Evolutionary conservation across 2,888 invertebrate species (phyloP).

Genomic region (Cryptus viduatorius): DNA sequence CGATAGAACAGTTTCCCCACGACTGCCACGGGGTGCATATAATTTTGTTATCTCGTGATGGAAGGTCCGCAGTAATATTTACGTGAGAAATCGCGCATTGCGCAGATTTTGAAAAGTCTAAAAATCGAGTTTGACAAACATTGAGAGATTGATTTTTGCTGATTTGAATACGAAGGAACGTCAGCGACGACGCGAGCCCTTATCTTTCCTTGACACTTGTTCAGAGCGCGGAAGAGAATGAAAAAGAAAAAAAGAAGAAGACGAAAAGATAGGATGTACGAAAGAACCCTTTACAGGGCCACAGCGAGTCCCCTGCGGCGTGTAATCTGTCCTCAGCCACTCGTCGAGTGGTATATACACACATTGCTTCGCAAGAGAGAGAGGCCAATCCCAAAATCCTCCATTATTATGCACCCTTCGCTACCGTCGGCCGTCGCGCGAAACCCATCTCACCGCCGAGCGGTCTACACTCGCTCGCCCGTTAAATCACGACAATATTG

Average conservation of each 20-base stretch:
- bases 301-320: slow-evolving; percentile 78
- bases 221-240: slow-evolving; percentile 47
- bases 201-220: slow-evolving; percentile 80
- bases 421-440: slow-evolving; percentile 66
- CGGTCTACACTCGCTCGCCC: slow-evolving; percentile 41
- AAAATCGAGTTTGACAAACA: slow-evolving; percentile 42
- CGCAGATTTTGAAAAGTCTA: slow-evolving; percentile 27
- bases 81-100: not conserved
- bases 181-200: slow-evolving; percentile 69
- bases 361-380: slow-evolving; percentile 52
- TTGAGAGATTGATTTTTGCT: slow-evolving; percentile 63
- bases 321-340: slow-evolving; percentile 83
- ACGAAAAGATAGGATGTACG: slow-evolving; percentile 23
- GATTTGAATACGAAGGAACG: slow-evolving; percentile 65
- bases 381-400: slow-evolving; percentile 82
- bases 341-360: slow-evolving; percentile 73
- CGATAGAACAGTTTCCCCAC: not conserved
- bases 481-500: slow-evolving; percentile 80
- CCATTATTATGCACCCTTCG: slow-evolving; percentile 83
- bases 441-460: slow-evolving; percentile 20
- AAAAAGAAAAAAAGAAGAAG: slow-evolving; percentile 43
- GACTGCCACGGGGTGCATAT: not conserved
- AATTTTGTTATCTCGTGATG: not conserved
- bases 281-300: slow-evolving; percentile 61
- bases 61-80: not conserved